A percentile compares a stretch with the other conserved stretches of the same genome.
Evolutionary conservation across 2,113 vertebrate species (phyloP).

Genomic region (Pogonocichla stellata): DNA sequence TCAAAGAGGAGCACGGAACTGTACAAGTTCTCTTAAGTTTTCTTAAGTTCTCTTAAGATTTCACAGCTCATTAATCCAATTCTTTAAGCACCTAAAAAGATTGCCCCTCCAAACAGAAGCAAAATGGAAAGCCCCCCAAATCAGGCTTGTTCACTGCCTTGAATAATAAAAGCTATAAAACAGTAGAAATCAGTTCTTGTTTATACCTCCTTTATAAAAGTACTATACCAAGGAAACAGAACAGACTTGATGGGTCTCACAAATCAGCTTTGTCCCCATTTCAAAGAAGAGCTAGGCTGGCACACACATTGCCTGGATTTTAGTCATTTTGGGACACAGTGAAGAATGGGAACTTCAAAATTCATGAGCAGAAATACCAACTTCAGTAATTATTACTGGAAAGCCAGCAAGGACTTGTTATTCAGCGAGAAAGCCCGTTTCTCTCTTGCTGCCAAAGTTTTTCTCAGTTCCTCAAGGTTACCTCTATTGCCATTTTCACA

Average conservation of each 20-base stretch:
- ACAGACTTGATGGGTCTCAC: background rate
- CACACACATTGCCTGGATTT: background rate
- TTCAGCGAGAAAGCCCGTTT: background rate
- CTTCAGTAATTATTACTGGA: conserved; percentile 41
- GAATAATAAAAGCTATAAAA: background rate
- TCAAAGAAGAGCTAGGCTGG: background rate
- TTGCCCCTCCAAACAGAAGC: background rate
- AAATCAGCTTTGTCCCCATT: background rate
- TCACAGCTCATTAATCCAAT: background rate
- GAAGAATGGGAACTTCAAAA: conserved; percentile 64
- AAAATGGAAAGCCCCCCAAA: background rate
- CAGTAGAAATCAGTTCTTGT: background rate
- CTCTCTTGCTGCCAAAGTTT: background rate
- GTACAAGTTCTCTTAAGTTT: background rate
- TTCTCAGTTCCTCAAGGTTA: background rate
- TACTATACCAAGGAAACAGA: background rate
- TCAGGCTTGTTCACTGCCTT: background rate
- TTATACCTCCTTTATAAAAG: background rate
- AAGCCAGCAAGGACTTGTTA: conserved; percentile 41
- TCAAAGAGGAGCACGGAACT: background rate
- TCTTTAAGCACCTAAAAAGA: background rate
- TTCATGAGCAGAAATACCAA: conserved; percentile 57
- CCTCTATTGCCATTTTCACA: background rate
- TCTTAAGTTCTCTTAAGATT: background rate
- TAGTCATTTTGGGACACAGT: conserved; percentile 56